Evolutionary conservation across 2,113 vertebrate genomes (phyloP).

Genomic region (Callopanchax toddi): DNA sequence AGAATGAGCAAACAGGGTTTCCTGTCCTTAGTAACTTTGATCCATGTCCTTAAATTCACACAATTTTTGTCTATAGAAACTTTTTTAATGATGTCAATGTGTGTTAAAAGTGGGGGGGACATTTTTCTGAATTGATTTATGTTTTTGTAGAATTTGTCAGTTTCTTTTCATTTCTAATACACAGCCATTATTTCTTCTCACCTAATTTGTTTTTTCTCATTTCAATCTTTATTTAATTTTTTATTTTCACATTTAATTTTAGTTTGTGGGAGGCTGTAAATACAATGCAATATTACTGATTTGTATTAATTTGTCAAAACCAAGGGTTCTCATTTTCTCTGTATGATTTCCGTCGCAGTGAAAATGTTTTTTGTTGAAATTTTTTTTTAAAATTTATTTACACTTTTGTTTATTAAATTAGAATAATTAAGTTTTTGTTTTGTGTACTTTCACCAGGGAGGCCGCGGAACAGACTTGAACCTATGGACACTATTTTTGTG

Average conservation of each 20-base stretch:
- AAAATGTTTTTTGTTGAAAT: background rate
- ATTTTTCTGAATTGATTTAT: slow-evolving; percentile 14
- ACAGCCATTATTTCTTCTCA: slow-evolving; percentile 12
- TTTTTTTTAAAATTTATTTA: background rate
- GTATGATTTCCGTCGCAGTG: too few species aligned
- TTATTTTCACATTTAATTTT: too few species aligned
- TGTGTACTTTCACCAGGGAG: slow-evolving; percentile 80
- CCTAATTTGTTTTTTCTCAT: slow-evolving; percentile 6
- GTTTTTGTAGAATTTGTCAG: slow-evolving; percentile 21
- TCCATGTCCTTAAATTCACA: slow-evolving; percentile 39
- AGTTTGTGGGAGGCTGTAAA: too few species aligned
- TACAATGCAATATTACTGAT: too few species aligned
- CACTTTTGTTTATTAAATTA: background rate
- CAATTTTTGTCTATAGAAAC: slow-evolving; percentile 4
- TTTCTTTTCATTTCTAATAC: slow-evolving; percentile 20
- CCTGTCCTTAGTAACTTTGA: slow-evolving; percentile 39
- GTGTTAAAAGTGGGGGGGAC: slow-evolving; percentile 25
- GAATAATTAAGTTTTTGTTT: background rate
- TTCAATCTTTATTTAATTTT: too few species aligned
- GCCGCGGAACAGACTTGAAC: slow-evolving; percentile 89
- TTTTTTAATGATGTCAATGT: slow-evolving; percentile 23
- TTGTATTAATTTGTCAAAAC: too few species aligned
- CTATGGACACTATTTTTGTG: slow-evolving; percentile 99
- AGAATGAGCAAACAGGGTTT: slow-evolving; percentile 71
- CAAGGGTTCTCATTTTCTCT: too few species aligned